A percentile compares a stretch with the other conserved stretches of the same genome.
Conservation (phyloP, 2,888 invertebrate species). For the Epinotia bilunana region DNA sequence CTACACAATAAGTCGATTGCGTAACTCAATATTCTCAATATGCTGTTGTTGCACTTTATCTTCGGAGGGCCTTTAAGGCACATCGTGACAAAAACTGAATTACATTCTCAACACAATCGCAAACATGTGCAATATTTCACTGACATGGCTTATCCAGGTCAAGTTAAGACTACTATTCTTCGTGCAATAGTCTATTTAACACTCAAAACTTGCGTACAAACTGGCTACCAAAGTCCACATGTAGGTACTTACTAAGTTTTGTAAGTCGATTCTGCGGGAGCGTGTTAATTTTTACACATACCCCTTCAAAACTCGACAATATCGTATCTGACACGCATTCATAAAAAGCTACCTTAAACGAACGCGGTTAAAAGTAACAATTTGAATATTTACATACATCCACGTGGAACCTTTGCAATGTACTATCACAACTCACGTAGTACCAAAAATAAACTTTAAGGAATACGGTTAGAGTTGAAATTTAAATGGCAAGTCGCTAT, state of each 20-base stretch:
- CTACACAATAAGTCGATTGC: too few relatives aligned
- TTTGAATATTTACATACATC: neutral
- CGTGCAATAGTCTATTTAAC: constrained; percentile 17
- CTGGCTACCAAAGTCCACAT: neutral
- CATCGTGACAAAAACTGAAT: neutral
- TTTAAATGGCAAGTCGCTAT: neutral
- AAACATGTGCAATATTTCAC: constrained; percentile 34
- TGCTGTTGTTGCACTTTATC: too few relatives aligned
- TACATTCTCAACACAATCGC: neutral
- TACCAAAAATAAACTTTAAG: neutral
- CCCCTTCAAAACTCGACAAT: neutral
- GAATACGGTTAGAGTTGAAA: neutral
- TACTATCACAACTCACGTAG: neutral
- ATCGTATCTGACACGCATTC: neutral
- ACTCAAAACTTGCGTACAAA: neutral
- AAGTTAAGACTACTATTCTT: constrained; percentile 22
- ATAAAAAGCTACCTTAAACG: neutral
- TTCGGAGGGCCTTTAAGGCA: too few relatives aligned
- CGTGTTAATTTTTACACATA: constrained; percentile 33
- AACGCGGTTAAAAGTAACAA: neutral
- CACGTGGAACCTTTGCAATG: neutral
- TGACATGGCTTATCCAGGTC: constrained; percentile 37
- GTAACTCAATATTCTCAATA: too few relatives aligned
- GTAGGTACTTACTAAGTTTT: neutral
- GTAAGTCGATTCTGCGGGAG: neutral